phyloP scores from a whole-genome alignment of 1,140 invertebrate genomes.

The Drosophila takahashii region DNA sequence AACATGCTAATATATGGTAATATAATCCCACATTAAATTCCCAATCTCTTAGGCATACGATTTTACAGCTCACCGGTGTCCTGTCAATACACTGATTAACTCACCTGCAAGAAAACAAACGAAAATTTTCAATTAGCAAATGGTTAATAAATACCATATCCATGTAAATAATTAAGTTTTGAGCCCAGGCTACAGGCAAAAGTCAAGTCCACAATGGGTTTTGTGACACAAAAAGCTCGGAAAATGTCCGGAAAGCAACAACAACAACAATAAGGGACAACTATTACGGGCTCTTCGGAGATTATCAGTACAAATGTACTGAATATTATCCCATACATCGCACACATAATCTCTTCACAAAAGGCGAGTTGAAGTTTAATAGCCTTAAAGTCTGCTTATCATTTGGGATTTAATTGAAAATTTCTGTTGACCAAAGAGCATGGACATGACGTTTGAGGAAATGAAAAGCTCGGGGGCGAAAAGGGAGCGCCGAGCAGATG shows the following conservation, averaged over 20 bases:
- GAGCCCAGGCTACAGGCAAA: not conserved
- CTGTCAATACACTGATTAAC: constrained; percentile 9
- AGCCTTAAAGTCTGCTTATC: constrained; percentile 41
- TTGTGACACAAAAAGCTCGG: constrained; percentile 6
- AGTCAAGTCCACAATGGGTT: not conserved
- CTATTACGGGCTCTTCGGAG: constrained; percentile 35
- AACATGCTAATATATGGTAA: too few species aligned
- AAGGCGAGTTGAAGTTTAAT: constrained; percentile 24
- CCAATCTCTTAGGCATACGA: not conserved
- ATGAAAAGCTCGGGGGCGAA: constrained; percentile 22
- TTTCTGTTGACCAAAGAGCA: constrained; percentile 27
- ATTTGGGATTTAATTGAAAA: constrained; percentile 47
- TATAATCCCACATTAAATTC: not conserved
- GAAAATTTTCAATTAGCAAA: constrained; percentile 34
- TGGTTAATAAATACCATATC: constrained; percentile 16
- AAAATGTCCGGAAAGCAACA: constrained; percentile 13
- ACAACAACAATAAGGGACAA: constrained; percentile 15
- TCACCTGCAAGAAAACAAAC: constrained; percentile 58
- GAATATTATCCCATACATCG: not conserved
- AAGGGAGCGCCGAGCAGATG: constrained; percentile 26
- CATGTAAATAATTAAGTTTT: constrained; percentile 6
- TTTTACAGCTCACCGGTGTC: not conserved
- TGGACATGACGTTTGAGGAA: constrained; percentile 47
- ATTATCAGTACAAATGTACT: constrained; percentile 39
- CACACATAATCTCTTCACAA: constrained; percentile 36